A percentile compares a stretch with the other conserved stretches of the same genome.
phyloP scores from a whole-genome alignment of 1,140 invertebrate species.

The Drosophila kurseongensis region DNA sequence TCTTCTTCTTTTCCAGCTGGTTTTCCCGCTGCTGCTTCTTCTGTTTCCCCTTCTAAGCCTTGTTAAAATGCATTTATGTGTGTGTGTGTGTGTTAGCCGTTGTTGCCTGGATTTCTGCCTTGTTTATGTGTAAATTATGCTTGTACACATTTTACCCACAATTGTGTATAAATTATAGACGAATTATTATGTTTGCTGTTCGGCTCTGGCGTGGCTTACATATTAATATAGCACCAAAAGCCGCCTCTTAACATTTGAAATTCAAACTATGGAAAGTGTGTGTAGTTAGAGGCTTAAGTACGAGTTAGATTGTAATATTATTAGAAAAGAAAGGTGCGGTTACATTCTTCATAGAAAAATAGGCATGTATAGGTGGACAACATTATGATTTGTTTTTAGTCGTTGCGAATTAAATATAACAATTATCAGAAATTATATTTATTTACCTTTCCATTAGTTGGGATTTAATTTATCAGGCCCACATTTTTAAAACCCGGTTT shows the following conservation, averaged over 20 bases:
- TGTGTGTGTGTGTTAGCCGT: conserved; percentile 58
- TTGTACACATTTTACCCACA: conserved; percentile 81
- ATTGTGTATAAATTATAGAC: conserved; percentile 82
- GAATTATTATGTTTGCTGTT: conserved; percentile 75
- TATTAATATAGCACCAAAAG: conserved; percentile 69
- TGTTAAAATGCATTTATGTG: conserved; percentile 3
- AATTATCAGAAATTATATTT: no score
- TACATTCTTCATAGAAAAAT: not conserved
- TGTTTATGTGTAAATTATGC: conserved; percentile 83
- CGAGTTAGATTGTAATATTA: not conserved
- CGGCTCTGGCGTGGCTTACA: conserved; percentile 45
- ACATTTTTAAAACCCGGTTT: no score
- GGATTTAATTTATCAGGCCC: no score
- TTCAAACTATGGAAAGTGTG: conserved; percentile 34
- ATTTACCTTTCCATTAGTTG: not conserved
- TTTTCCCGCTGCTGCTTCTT: conserved; percentile 19
- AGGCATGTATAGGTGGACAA: not conserved
- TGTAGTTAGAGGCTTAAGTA: not conserved
- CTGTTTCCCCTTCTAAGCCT: conserved; percentile 24
- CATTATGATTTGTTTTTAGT: no score
- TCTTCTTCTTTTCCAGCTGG: conserved; percentile 49
- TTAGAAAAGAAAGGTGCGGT: not conserved
- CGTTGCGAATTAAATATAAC: no score
- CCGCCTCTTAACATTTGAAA: conserved; percentile 58
- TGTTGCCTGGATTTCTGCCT: conserved; percentile 50